Percentiles rank a stretch among this genome's conserved stretches.
Conservation (phyloP, 1,140 invertebrate species). For the Oscheius sp. region DNA sequence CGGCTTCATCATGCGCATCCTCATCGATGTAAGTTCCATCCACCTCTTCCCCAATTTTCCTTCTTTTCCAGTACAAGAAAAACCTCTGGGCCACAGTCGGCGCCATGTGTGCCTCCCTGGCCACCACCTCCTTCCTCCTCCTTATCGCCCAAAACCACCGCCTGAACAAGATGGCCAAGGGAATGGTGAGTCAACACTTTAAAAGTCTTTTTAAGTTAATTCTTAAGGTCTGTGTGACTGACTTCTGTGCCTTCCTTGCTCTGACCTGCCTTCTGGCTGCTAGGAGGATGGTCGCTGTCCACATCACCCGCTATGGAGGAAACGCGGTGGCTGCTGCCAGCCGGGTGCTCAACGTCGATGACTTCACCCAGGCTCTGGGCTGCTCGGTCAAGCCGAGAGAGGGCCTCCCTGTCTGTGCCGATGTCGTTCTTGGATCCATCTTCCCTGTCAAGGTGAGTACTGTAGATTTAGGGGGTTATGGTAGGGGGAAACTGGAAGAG, state of each 20-base stretch:
- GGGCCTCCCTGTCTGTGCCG: conserved; percentile 46
- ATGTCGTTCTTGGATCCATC: conserved; percentile 46
- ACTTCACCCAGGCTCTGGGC: conserved; percentile 5
- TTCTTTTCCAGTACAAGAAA: conserved; percentile 50
- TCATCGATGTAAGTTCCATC: conserved; percentile 24
- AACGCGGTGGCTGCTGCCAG: conserved; percentile 20
- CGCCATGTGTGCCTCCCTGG: conserved; percentile 52
- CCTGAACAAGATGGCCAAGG: conserved; percentile 13
- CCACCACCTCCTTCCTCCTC: conserved; percentile 52
- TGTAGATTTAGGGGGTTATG: no score
- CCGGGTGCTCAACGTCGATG: neutral
- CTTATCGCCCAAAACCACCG: conserved; percentile 44
- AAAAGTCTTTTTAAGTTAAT: no score
- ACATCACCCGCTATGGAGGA: conserved; percentile 6
- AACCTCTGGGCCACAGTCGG: conserved; percentile 60
- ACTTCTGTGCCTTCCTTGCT: conserved; percentile 30
- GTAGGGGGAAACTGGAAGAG: no score
- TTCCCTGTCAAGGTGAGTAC: conserved; percentile 46
- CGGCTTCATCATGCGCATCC: conserved; percentile 4
- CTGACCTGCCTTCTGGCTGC: conserved; percentile 30
- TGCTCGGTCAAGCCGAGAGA: conserved; percentile 19
- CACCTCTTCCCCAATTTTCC: neutral
- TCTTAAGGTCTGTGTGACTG: conserved; percentile 26
- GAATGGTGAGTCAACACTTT: conserved; percentile 12
- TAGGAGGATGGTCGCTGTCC: conserved; percentile 6